These are phyloP conservation scores for Phyllostomus discolor DNA, from an alignment of 2,113 vertebrate genomes.

Conservation along the genomic window DNA sequence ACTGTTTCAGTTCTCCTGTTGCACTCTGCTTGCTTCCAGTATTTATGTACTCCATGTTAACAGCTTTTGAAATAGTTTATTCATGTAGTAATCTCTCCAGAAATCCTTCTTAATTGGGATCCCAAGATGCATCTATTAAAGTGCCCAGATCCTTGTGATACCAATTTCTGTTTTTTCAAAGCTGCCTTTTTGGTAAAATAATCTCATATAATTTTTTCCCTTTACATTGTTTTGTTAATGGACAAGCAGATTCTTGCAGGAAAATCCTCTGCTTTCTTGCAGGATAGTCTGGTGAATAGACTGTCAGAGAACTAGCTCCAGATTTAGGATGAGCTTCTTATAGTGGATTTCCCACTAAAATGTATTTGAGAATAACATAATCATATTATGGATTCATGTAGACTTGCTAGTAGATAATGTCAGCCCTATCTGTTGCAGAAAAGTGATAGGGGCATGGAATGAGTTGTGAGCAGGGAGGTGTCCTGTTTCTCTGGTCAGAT, in stretches of 20 bases:
- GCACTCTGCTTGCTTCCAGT: constrained; percentile 29
- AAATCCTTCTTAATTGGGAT: constrained; percentile 37
- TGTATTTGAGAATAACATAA: neutral
- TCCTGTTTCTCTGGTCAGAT: neutral
- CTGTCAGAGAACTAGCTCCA: neutral
- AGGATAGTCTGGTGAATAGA: neutral
- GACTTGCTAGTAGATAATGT: neutral
- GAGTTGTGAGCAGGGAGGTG: neutral
- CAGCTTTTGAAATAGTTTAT: constrained; percentile 13
- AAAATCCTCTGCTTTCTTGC: neutral
- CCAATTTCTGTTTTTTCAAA: neutral
- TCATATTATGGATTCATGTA: neutral
- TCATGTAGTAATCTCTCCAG: constrained; percentile 26
- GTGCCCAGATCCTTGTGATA: neutral
- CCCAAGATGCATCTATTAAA: neutral
- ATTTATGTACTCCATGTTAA: neutral
- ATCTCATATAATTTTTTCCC: neutral
- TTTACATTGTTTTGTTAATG: neutral
- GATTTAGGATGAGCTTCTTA: neutral
- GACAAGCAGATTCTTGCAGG: neutral
- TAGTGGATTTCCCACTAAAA: neutral
- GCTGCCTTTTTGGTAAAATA: neutral
- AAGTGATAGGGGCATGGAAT: too few relatives aligned
- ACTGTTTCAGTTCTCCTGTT: neutral
- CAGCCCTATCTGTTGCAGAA: neutral